Percentiles rank a stretch among this genome's conserved stretches.
phyloP scores from a whole-genome alignment of 2,113 vertebrate species.

The Rhea pennata region DNA sequence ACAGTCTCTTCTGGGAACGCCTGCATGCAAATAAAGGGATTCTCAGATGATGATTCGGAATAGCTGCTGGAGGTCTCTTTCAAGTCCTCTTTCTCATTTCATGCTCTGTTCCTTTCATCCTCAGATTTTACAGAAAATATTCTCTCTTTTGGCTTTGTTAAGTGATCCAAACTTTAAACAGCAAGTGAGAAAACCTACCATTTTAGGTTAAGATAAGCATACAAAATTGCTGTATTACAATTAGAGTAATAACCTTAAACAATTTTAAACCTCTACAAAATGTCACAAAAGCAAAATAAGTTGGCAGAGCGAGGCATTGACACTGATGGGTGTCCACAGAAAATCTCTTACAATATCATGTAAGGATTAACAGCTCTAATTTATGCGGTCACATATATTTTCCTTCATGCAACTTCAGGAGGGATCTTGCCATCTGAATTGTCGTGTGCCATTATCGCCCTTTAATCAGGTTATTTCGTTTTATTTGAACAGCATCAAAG shows the following conservation, averaged over 20 bases:
- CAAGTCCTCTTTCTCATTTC: slow-evolving; percentile 62
- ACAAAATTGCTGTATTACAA: slow-evolving; percentile 49
- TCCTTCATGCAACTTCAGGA: slow-evolving; percentile 53
- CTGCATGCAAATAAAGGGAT: slow-evolving; percentile 49
- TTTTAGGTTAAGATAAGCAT: slow-evolving; percentile 45
- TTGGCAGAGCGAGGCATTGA: slow-evolving; percentile 53
- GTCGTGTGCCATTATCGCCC: slow-evolving; percentile 55
- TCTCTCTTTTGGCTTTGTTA: slow-evolving; percentile 28
- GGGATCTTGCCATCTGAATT: slow-evolving; percentile 59
- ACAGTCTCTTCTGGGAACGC: slow-evolving; percentile 47
- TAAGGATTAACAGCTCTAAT: slow-evolving; percentile 64
- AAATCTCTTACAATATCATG: slow-evolving; percentile 57
- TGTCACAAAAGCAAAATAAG: slow-evolving; percentile 50
- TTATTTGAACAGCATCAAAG: slow-evolving; percentile 83
- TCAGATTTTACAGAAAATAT: slow-evolving; percentile 52
- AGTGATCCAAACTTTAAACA: slow-evolving; percentile 37
- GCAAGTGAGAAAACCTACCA: slow-evolving; percentile 25
- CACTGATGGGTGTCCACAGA: slow-evolving; percentile 52
- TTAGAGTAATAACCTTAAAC: slow-evolving; percentile 59
- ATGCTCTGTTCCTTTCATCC: slow-evolving; percentile 68
- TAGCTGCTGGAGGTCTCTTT: slow-evolving; percentile 49
- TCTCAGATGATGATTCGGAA: not conserved
- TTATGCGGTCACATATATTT: slow-evolving; percentile 67
- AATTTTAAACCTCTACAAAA: slow-evolving; percentile 61
- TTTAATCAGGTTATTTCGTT: slow-evolving; percentile 50